These are phyloP conservation scores for Delia radicum DNA, from an alignment of 1,140 invertebrate genomes.

Conservation along the genomic window DNA sequence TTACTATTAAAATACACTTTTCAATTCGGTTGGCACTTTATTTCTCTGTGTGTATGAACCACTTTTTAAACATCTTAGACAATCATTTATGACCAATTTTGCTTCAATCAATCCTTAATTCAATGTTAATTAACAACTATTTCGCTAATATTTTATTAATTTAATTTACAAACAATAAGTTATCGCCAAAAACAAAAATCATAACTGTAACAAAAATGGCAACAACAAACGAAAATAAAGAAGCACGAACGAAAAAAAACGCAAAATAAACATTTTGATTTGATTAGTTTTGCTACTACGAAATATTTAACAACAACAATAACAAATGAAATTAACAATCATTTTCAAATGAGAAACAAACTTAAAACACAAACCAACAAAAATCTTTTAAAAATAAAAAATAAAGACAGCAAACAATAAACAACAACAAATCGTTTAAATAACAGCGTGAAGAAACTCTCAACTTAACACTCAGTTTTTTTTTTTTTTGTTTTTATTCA, in stretches of 20 bases:
- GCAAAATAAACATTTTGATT: neutral
- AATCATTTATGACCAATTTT: no score
- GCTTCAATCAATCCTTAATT: no score
- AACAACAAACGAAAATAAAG: no score
- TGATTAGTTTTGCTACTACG: neutral
- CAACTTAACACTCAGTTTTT: constrained; percentile 1
- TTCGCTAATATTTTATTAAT: no score
- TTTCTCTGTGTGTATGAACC: no score
- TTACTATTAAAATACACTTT: no score
- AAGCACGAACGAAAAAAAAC: neutral
- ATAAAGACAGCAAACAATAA: neutral
- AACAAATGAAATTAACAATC: neutral
- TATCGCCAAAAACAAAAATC: no score
- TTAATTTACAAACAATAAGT: no score
- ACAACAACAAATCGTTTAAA: constrained; percentile 7
- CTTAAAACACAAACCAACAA: neutral
- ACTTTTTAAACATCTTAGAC: no score
- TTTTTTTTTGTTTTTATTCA: neutral
- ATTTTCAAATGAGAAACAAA: neutral
- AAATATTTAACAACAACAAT: neutral
- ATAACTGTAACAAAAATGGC: no score
- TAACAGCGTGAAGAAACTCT: constrained; percentile 17
- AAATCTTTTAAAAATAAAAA: neutral
- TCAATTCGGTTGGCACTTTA: no score
- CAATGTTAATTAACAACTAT: no score